A percentile compares a stretch with the other conserved stretches of the same genome.
phyloP scores from a whole-genome alignment of 2,113 vertebrate genomes.

The Prunella fulvescens region DNA sequence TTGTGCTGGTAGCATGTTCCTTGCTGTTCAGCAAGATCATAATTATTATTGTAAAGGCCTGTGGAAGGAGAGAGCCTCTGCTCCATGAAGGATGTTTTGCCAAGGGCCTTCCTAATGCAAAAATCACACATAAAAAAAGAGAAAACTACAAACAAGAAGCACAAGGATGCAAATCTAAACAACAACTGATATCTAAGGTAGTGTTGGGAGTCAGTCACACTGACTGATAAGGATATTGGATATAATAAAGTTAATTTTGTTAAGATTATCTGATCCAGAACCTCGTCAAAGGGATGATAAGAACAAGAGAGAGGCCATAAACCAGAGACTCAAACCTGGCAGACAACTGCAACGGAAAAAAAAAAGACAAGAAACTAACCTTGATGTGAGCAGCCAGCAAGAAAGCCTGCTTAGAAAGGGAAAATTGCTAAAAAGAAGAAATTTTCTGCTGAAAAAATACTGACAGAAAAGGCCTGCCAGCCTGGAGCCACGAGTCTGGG shows the following conservation, averaged over 20 bases:
- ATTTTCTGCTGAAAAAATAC: neutral
- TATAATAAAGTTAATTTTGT: neutral
- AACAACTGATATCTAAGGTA: neutral
- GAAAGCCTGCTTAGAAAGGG: neutral
- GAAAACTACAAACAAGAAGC: neutral
- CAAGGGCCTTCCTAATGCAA: neutral
- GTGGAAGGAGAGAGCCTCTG: accelerated
- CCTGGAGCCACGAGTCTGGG: neutral
- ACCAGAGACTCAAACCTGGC: neutral
- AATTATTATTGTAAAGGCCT: neutral
- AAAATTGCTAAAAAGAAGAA: neutral
- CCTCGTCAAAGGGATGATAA: neutral
- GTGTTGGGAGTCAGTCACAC: neutral
- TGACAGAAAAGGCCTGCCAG: neutral
- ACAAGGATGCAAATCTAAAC: neutral
- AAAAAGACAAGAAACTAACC: neutral
- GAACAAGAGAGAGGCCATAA: neutral
- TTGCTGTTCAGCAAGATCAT: neutral
- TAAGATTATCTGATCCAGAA: neutral
- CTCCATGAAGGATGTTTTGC: neutral
- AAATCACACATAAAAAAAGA: neutral
- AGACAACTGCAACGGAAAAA: neutral
- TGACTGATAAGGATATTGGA: neutral
- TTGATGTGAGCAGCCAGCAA: neutral
- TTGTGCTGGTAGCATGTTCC: neutral